These are phyloP conservation scores for Megaceryle alcyon DNA, from an alignment of 2,797 vertebrate species.

Conservation along the genomic window DNA sequence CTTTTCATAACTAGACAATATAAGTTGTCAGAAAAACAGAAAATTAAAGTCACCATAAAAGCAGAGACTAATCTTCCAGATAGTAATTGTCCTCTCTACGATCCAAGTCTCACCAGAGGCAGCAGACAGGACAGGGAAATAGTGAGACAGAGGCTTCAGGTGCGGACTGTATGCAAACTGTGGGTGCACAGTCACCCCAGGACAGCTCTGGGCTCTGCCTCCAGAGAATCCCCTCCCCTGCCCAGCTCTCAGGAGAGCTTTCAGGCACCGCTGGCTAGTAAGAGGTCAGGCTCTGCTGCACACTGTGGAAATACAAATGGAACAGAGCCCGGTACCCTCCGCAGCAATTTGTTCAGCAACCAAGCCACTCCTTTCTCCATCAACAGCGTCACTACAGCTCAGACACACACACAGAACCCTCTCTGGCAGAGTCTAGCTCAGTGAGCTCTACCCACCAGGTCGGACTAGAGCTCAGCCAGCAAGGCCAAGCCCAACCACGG, in stretches of 20 bases:
- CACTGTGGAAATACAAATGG: no score
- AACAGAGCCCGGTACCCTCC: fast-evolving
- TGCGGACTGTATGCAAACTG: fast-evolving
- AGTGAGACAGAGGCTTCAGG: neutral
- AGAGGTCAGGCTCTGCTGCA: neutral
- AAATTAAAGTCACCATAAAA: neutral
- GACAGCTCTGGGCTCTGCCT: neutral
- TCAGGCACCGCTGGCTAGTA: neutral
- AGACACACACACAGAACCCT: neutral
- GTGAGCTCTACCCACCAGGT: neutral
- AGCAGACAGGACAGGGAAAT: neutral
- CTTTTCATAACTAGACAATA: neutral
- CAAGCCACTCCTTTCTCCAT: neutral
- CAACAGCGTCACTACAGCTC: neutral
- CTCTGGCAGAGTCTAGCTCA: neutral
- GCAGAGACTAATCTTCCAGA: neutral
- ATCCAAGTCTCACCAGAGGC: neutral
- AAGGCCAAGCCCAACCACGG: neutral
- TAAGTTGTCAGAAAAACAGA: neutral
- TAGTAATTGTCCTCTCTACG: neutral
- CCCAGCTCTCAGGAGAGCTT: neutral
- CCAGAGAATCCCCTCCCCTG: neutral
- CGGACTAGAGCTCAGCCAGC: neutral
- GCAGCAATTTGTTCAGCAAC: fast-evolving
- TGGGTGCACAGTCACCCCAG: neutral